These are phyloP conservation scores for Malacosoma neustria DNA, from an alignment of 2,888 invertebrate genomes.

Conservation along the genomic window DNA sequence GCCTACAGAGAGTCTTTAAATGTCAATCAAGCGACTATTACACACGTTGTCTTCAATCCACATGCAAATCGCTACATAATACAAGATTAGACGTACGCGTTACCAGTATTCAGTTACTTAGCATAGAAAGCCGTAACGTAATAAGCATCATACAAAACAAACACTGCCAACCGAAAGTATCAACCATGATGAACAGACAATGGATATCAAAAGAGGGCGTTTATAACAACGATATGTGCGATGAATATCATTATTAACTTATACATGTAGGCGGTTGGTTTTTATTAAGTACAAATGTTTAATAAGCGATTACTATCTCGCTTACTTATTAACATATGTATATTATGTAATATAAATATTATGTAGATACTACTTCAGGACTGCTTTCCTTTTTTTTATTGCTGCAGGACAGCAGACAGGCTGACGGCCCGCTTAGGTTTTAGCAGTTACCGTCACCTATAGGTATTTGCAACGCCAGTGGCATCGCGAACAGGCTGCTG, in stretches of 20 bases:
- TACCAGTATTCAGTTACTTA: slow-evolving; percentile 40
- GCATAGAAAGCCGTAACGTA: slow-evolving; percentile 48
- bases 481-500: too few species aligned
- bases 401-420: too few species aligned
- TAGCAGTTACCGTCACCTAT: too few species aligned
- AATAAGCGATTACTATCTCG: too few species aligned
- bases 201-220: slow-evolving; percentile 56
- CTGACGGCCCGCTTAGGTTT: too few species aligned
- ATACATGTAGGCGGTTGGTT: too few species aligned
- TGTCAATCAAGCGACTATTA: slow-evolving; percentile 26
- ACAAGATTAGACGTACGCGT: slow-evolving; percentile 20
- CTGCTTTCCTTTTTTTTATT: too few species aligned
- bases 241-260: slow-evolving; percentile 22
- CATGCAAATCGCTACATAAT: slow-evolving; percentile 39
- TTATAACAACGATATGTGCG: slow-evolving; percentile 39
- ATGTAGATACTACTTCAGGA: too few species aligned
- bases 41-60: slow-evolving; percentile 26
- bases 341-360: too few species aligned
- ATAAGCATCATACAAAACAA: slow-evolving; percentile 46
- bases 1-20: slow-evolving; percentile 22
- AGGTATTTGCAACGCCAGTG: too few species aligned
- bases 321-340: too few species aligned
- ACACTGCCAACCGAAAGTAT: slow-evolving; percentile 35
- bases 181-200: slow-evolving; percentile 40
- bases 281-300: too few species aligned